Conservation (phyloP, 2,888 invertebrate genomes). For the Spodoptera picta region DNA sequence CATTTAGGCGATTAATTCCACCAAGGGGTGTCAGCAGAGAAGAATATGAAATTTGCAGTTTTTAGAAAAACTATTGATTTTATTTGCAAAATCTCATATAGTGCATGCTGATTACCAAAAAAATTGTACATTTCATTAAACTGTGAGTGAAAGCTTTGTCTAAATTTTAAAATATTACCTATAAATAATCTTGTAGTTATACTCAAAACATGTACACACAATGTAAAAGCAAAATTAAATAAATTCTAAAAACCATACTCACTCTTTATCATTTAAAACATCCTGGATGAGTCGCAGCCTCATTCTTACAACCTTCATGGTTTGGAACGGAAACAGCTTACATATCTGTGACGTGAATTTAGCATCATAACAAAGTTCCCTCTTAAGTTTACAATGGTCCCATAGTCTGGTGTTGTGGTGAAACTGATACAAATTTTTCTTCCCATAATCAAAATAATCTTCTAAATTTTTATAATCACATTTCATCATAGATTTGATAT, state of each 20-base stretch:
- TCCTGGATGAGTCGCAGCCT: constrained; percentile 92
- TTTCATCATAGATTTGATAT: constrained; percentile 92
- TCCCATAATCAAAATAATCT: constrained; percentile 93
- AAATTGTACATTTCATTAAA: too few species aligned
- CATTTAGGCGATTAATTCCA: too few species aligned
- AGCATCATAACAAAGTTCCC: constrained; percentile 83
- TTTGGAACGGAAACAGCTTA: constrained; percentile 95
- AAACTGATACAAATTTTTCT: constrained; percentile 93
- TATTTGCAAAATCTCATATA: too few species aligned
- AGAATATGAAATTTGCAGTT: too few species aligned
- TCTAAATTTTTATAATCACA: constrained; percentile 93
- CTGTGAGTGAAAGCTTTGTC: too few species aligned
- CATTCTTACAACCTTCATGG: constrained; percentile 95
- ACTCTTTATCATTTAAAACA: constrained; percentile 92
- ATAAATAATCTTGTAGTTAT: too few species aligned
- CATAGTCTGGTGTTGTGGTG: constrained; percentile 95
- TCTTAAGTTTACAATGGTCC: constrained; percentile 92
- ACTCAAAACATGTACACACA: too few species aligned
- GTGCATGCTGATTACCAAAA: too few species aligned
- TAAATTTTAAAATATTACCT: too few species aligned
- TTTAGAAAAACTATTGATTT: too few species aligned
- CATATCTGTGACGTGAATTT: constrained; percentile 93
- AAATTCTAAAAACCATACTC: constrained; percentile 68
- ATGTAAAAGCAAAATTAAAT: too few species aligned
- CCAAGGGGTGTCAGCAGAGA: too few species aligned